phyloP scores from a whole-genome alignment of 2,888 invertebrate species.

The Zeuzera pyrina region DNA sequence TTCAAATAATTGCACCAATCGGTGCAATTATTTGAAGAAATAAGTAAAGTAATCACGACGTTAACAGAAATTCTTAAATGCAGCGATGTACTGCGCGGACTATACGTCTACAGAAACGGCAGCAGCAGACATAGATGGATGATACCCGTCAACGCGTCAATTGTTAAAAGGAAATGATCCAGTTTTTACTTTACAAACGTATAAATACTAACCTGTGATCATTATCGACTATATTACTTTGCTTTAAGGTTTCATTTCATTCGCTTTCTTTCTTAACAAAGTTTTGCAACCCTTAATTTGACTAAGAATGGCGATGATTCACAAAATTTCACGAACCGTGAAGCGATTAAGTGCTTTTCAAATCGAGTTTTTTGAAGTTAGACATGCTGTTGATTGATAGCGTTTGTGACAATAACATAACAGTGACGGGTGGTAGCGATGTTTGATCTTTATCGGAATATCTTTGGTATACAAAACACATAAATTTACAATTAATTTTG shows the following conservation, averaged over 20 bases:
- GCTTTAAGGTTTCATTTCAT: constrained; percentile 13
- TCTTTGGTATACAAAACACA: background rate
- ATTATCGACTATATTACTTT: constrained; percentile 11
- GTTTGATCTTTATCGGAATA: background rate
- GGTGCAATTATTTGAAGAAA: too few species aligned
- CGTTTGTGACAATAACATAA: constrained; percentile 1
- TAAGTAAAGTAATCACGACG: too few species aligned
- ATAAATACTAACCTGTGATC: constrained; percentile 1
- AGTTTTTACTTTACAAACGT: constrained; percentile 19
- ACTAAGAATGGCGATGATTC: constrained; percentile 28
- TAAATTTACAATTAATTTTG: too few species aligned
- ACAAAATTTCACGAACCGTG: constrained; percentile 23
- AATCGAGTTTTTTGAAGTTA: background rate
- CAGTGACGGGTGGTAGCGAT: background rate
- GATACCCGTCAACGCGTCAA: constrained; percentile 39
- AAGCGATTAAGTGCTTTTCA: constrained; percentile 25
- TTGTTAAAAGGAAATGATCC: constrained; percentile 45
- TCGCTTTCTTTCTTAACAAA: constrained; percentile 12
- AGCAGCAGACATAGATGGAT: constrained; percentile 36
- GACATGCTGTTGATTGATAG: constrained; percentile 2
- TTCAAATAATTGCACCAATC: too few species aligned
- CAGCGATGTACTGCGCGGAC: too few species aligned
- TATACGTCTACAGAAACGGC: constrained; percentile 8
- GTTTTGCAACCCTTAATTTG: constrained; percentile 29
- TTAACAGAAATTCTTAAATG: too few species aligned